Conservation (phyloP, 2,113 vertebrate genomes). For the Hippocampus abdominalis region DNA sequence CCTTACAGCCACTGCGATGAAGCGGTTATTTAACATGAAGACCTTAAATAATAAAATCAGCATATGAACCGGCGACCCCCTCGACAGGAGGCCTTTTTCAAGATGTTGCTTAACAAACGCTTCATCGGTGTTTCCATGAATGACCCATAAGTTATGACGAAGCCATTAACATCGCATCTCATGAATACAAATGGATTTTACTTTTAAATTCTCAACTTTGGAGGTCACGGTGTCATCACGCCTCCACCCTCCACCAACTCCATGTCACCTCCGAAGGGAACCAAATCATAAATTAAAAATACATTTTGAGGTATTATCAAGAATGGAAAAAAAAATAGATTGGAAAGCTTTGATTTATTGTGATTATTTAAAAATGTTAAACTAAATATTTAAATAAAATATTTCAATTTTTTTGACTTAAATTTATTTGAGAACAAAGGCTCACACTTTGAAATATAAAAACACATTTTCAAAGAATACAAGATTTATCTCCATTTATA, state of each 20-base stretch:
- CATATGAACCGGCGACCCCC: too few species aligned
- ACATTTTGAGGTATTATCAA: too few species aligned
- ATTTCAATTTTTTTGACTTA: too few species aligned
- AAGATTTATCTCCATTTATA: background rate
- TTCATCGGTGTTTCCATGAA: background rate
- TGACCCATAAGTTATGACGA: background rate
- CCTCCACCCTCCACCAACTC: too few species aligned
- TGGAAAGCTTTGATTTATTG: too few species aligned
- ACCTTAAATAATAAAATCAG: background rate
- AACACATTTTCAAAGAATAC: too few species aligned
- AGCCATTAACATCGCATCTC: background rate
- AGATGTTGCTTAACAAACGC: background rate
- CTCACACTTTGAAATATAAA: background rate
- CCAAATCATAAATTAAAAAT: too few species aligned
- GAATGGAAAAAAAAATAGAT: too few species aligned
- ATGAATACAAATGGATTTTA: background rate
- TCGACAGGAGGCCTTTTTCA: too few species aligned
- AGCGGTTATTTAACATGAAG: background rate
- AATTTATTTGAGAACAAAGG: background rate
- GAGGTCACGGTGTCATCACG: too few species aligned
- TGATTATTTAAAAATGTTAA: background rate
- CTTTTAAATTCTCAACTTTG: too few species aligned
- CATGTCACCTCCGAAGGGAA: too few species aligned
- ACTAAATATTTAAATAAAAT: background rate
- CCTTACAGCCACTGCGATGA: background rate